These are phyloP conservation scores for Nannobrachium achirus DNA, from an alignment of 2,113 vertebrate genomes.

Conservation along the genomic window DNA sequence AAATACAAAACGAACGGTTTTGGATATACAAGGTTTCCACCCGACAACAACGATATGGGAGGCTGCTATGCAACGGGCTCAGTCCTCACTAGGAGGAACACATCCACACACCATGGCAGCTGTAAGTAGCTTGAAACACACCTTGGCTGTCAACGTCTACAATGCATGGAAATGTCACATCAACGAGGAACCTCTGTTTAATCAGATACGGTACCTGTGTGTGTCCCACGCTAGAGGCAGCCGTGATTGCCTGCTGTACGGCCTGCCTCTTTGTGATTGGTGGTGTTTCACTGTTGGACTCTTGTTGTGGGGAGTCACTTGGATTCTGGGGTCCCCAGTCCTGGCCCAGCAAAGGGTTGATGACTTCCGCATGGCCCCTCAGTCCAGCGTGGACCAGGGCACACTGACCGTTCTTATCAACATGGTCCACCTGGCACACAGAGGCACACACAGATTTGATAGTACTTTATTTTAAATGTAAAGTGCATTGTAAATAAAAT, in stretches of 20 bases:
- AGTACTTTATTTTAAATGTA: too few relatives aligned
- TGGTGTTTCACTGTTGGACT: slow-evolving; percentile 42
- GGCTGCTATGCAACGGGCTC: slow-evolving; percentile 22
- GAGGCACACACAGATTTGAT: slow-evolving; percentile 11
- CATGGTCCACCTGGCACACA: slow-evolving; percentile 83
- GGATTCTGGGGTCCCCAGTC: slow-evolving; percentile 78
- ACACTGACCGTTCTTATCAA: slow-evolving; percentile 95
- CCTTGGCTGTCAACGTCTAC: slow-evolving; percentile 16
- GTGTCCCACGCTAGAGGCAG: slow-evolving; percentile 93
- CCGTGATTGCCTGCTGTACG: slow-evolving; percentile 87
- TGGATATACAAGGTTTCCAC: too few relatives aligned
- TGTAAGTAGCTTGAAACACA: slow-evolving; percentile 5
- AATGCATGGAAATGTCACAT: background rate
- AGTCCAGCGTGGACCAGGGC: slow-evolving; percentile 90
- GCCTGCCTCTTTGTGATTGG: slow-evolving; percentile 69
- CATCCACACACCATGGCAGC: slow-evolving; percentile 38
- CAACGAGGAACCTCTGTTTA: slow-evolving; percentile 2
- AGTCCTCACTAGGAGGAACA: slow-evolving; percentile 22
- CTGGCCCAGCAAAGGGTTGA: slow-evolving; percentile 83
- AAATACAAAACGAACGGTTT: too few relatives aligned
- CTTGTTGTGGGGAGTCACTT: slow-evolving; percentile 65
- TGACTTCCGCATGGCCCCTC: slow-evolving; percentile 87
- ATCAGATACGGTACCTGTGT: slow-evolving; percentile 77
- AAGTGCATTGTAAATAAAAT: too few relatives aligned
- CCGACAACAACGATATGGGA: too few relatives aligned